phyloP scores from a whole-genome alignment of 2,113 vertebrate species.

The Eleginops maclovinus region DNA sequence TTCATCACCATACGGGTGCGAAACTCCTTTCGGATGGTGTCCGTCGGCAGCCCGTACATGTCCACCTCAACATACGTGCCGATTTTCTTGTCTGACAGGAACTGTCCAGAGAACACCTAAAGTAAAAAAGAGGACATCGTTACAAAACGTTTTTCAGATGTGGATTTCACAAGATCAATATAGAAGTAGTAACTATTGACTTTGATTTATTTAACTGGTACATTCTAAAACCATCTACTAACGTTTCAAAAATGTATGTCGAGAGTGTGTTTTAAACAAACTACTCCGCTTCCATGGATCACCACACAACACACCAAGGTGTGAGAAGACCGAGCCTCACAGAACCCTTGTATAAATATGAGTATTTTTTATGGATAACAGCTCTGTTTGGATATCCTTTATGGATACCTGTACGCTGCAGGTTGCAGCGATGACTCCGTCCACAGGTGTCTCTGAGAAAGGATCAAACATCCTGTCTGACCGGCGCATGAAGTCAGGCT shows the following conservation, averaged over 20 bases:
- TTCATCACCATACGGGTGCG: slow-evolving; percentile 99
- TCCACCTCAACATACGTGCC: slow-evolving; percentile 98
- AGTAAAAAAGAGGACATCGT: not conserved
- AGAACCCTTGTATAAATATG: no score
- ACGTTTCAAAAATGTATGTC: not conserved
- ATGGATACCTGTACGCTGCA: slow-evolving; percentile 99
- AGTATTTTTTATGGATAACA: not conserved
- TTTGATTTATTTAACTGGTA: not conserved
- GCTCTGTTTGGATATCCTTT: no score
- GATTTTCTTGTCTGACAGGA: slow-evolving; percentile 98
- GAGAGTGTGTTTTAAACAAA: not conserved
- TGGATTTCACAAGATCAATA: slow-evolving; percentile 6
- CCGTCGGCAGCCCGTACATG: slow-evolving; percentile 97
- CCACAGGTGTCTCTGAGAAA: slow-evolving; percentile 98
- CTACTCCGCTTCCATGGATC: not conserved
- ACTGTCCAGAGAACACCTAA: slow-evolving; percentile 98
- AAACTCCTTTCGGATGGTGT: slow-evolving; percentile 98
- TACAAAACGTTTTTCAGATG: not conserved
- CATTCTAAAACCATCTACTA: not conserved
- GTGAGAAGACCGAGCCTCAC: not conserved
- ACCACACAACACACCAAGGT: not conserved
- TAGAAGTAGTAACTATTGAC: not conserved
- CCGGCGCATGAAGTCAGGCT: slow-evolving; percentile 98
- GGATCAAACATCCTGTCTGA: slow-evolving; percentile 97
- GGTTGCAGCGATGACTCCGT: slow-evolving; percentile 97